A percentile compares a stretch with the other conserved stretches of the same genome.
Evolutionary conservation across 2,797 vertebrate genomes (phyloP).

Genomic region (Sus cebifrons): DNA sequence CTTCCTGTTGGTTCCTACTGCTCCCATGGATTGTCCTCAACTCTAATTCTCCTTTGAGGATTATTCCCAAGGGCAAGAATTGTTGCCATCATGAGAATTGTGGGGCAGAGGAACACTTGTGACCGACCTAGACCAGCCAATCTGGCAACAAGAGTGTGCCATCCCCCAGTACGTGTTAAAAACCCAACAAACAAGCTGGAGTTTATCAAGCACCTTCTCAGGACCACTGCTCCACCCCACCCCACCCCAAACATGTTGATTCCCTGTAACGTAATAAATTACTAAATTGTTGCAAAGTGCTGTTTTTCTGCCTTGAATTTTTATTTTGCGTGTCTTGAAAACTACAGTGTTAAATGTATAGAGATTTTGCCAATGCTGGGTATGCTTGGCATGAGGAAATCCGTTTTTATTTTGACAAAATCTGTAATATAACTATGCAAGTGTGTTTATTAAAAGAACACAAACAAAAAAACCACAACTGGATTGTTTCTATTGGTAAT

Average conservation of each 20-base stretch:
- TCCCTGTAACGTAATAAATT: conserved; percentile 83
- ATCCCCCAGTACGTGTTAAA: not conserved
- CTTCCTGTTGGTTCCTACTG: not conserved
- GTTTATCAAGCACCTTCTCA: not conserved
- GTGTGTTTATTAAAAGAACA: conserved; percentile 92
- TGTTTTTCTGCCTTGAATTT: conserved; percentile 90
- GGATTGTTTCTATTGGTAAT: not conserved
- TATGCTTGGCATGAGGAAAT: conserved; percentile 90
- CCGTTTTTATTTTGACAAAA: conserved; percentile 89
- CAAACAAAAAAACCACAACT: conserved; percentile 72
- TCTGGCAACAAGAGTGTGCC: not conserved
- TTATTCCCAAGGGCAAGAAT: not conserved
- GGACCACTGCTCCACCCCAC: accelerated
- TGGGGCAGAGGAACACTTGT: not conserved
- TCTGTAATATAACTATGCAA: conserved; percentile 93
- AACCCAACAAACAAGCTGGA: not conserved
- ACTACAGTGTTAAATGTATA: conserved; percentile 85
- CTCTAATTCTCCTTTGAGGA: not conserved
- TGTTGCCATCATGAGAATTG: not conserved
- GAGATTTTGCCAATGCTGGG: conserved; percentile 86
- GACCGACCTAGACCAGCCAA: not conserved
- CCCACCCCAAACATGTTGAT: not conserved
- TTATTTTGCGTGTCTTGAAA: conserved; percentile 86
- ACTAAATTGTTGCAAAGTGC: conserved; percentile 87
- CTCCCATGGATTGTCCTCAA: not conserved